Percentiles rank a stretch among this genome's conserved stretches.
phyloP scores from a whole-genome alignment of 2,888 invertebrate genomes.

The Pyralis farinalis region DNA sequence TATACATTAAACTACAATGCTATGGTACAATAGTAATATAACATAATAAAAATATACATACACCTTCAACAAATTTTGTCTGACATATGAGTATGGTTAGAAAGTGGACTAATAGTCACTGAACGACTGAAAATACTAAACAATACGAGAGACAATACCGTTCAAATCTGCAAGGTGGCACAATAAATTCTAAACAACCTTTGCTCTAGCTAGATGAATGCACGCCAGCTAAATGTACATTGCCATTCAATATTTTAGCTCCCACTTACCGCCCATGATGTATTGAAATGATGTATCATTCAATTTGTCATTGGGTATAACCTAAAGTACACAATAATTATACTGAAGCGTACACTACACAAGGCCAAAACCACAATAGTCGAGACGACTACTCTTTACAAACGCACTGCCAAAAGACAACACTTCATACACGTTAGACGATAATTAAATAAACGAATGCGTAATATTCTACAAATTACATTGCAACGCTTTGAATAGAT shows the following conservation, averaged over 20 bases:
- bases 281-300: conserved; percentile 38
- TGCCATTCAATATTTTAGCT: conserved; percentile 9
- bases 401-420: conserved; percentile 40
- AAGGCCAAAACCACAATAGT: conserved; percentile 58
- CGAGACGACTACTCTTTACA: conserved; percentile 20
- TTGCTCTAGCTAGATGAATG: conserved; percentile 12
- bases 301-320: conserved; percentile 46
- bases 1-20: no score
- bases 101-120: no score
- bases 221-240: conserved; percentile 14
- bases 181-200: conserved; percentile 4
- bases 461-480: conserved; percentile 54
- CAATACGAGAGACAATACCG: not conserved
- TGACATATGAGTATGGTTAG: no score
- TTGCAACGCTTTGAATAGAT: conserved; percentile 44
- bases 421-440: conserved; percentile 41
- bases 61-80: no score
- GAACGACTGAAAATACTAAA: no score
- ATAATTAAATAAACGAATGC: conserved; percentile 63
- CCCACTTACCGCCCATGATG: conserved; percentile 67
- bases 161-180: not conserved
- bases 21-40: no score
- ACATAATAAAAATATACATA: no score
- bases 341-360: conserved; percentile 43
- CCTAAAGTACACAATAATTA: conserved; percentile 34